phyloP scores from a whole-genome alignment of 1,140 invertebrate species.

The Aradophagus sp. region DNA sequence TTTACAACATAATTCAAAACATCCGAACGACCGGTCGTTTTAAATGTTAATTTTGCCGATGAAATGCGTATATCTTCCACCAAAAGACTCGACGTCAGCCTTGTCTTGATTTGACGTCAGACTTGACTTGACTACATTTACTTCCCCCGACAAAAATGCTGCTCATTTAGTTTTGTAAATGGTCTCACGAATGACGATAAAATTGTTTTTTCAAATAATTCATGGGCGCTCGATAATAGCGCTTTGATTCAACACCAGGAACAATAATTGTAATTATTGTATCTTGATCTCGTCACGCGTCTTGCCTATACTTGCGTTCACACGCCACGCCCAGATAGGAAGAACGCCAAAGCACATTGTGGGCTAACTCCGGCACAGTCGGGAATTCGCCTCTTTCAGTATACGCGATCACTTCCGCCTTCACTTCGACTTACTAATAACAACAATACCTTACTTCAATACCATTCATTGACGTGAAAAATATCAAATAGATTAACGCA shows the following conservation, averaged over 20 bases:
- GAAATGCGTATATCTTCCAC: too few relatives aligned
- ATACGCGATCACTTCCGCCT: slow-evolving; percentile 54
- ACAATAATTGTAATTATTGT: slow-evolving; percentile 60
- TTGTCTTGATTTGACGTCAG: too few relatives aligned
- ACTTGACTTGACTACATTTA: too few relatives aligned
- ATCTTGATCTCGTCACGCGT: slow-evolving; percentile 57
- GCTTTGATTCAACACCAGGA: slow-evolving; percentile 45
- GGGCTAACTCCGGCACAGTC: slow-evolving; percentile 37
- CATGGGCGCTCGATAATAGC: slow-evolving; percentile 32
- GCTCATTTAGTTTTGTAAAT: slow-evolving; percentile 10
- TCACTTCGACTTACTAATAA: slow-evolving; percentile 43
- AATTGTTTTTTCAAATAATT: slow-evolving; percentile 45
- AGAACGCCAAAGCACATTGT: slow-evolving; percentile 51
- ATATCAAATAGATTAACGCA: not conserved
- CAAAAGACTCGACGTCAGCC: too few relatives aligned
- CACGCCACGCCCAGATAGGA: slow-evolving; percentile 57
- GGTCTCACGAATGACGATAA: slow-evolving; percentile 25
- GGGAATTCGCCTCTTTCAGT: slow-evolving; percentile 55
- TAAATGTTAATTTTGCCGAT: too few relatives aligned
- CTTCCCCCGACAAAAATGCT: too few relatives aligned
- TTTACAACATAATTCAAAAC: too few relatives aligned
- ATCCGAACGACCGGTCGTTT: too few relatives aligned
- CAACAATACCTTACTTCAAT: slow-evolving; percentile 30
- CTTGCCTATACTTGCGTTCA: slow-evolving; percentile 56
- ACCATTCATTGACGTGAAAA: slow-evolving; percentile 5